phyloP scores from a whole-genome alignment of 2,888 invertebrate species.

The Dryomyza anilis region DNA sequence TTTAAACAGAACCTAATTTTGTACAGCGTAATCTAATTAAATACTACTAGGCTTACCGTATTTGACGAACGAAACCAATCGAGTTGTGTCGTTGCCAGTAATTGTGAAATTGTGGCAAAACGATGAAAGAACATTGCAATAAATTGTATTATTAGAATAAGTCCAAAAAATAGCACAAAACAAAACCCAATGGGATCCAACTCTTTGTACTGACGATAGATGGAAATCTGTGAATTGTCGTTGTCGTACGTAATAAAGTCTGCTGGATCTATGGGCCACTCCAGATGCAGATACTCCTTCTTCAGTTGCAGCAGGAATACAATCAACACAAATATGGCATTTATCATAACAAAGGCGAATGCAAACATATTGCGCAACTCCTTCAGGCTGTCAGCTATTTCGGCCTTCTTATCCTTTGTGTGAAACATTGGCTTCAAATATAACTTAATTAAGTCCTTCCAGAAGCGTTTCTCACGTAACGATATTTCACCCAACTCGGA shows the following conservation, averaged over 20 bases:
- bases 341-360: slow-evolving; percentile 76
- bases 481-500: slow-evolving; percentile 72
- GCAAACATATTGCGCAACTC: slow-evolving; percentile 70
- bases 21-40: neutral
- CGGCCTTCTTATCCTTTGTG: slow-evolving; percentile 66
- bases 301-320: slow-evolving; percentile 76
- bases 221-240: slow-evolving; percentile 61
- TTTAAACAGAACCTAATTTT: neutral
- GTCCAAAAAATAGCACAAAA: slow-evolving; percentile 74
- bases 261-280: slow-evolving; percentile 71
- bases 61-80: slow-evolving; percentile 58
- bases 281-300: slow-evolving; percentile 70
- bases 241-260: slow-evolving; percentile 64
- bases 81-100: slow-evolving; percentile 71
- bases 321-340: slow-evolving; percentile 76
- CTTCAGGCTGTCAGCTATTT: slow-evolving; percentile 54
- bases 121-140: slow-evolving; percentile 77
- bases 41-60: slow-evolving; percentile 39
- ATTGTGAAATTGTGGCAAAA: slow-evolving; percentile 75
- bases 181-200: slow-evolving; percentile 77
- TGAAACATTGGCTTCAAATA: slow-evolving; percentile 77
- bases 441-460: slow-evolving; percentile 75
- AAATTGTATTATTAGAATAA: slow-evolving; percentile 74
- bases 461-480: slow-evolving; percentile 74
- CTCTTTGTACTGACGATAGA: slow-evolving; percentile 67